Base-by-base conservation (phyloP, 2,797 vertebrate genomes). In the Hyperoplus lanceolatus region DNA sequence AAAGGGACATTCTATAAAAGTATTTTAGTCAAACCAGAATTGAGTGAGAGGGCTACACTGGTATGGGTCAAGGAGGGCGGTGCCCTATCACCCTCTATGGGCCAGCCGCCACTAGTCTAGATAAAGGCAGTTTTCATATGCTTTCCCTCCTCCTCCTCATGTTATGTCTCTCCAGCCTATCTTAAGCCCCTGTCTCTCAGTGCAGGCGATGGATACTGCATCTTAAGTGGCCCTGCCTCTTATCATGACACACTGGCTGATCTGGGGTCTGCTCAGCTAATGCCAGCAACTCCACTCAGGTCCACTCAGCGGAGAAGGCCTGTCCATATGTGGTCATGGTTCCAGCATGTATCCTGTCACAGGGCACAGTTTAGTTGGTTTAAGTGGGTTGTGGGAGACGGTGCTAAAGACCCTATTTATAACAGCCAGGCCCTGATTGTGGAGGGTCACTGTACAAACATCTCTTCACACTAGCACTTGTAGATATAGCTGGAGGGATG, bases 171-270 rank as follows among this genome's bases (percentile, higher is more conserved):
- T 71, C 9, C 29, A 39, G 38, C 29, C 55, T 54, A 73, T 69
- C 78, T 65, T 63, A 36, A 69, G 63, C 62, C 61, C 41, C 29
- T 51, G 67, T 71, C 65, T 66, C 65, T 57, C 69, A 74, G 21
- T 42, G 51, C 39, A 38, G 13, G 43, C 38, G 8, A 41, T 54
- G 56, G 70, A 69, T 64, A 11, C 36, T 10, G 49, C 57, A 75
- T 79, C 69, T 73, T 39, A 73, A 84, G 72, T 81, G 79, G 21
- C 46, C 29, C 60, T 13, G 48, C 36, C 48, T 56, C 62, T 83
- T 71, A 81, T 85, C 80, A 9, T 11, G 36, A 36, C 70, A 61
- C 53, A 45, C 70, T 67, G 57, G 74, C 66, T 70, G 70, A 15
- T 45, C 65, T 18, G 57, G 59, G 59, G 18, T 12, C 16, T 39